Evolutionary conservation across 2,888 invertebrate genomes (phyloP).

Genomic region (Nomada lathburiana): DNA sequence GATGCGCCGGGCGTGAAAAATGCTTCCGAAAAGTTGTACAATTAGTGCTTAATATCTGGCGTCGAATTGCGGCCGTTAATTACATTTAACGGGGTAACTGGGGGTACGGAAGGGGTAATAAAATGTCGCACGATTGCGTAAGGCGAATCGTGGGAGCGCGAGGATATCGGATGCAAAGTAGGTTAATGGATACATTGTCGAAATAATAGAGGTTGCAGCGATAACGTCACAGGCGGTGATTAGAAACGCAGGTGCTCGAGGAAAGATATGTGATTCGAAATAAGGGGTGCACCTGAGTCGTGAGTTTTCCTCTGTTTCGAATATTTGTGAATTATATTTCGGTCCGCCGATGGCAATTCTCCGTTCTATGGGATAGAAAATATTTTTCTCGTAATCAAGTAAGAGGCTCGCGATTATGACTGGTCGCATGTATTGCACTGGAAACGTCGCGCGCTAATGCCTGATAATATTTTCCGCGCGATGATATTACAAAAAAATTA

Average conservation of each 20-base stretch:
- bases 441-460: constrained; percentile 2
- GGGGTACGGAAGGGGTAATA: not conserved
- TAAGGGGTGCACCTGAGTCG: too few species aligned
- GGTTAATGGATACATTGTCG: too few species aligned
- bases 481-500: constrained; percentile 24
- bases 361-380: not conserved
- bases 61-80: constrained; percentile 21
- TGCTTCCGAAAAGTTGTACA: constrained; percentile 14
- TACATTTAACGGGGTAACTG: constrained; percentile 7
- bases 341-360: not conserved
- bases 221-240: too few species aligned
- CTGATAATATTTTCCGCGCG: constrained; percentile 3
- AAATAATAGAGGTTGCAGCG: too few species aligned
- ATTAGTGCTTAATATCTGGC: not conserved
- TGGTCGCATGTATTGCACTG: not conserved
- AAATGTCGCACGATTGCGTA: too few species aligned
- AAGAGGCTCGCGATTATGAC: not conserved
- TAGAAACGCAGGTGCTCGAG: too few species aligned
- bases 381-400: not conserved
- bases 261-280: too few species aligned
- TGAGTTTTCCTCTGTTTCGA: too few species aligned
- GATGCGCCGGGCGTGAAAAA: not conserved
- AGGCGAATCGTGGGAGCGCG: too few species aligned
- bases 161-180: too few species aligned
- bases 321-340: not conserved